A percentile compares a stretch with the other conserved stretches of the same genome.
Conservation (phyloP, 1,140 invertebrate species). For the Formica exsecta region DNA sequence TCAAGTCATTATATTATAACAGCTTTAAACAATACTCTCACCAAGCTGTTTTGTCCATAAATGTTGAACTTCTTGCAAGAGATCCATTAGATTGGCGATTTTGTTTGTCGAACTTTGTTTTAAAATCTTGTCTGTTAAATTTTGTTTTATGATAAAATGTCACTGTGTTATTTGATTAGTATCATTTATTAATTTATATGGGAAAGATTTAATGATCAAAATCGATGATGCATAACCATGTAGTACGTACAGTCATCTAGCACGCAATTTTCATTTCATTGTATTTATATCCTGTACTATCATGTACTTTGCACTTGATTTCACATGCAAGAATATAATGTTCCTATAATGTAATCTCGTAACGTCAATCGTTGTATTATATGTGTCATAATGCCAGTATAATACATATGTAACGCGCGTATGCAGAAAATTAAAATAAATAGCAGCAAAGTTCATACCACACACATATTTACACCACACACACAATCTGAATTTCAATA, state of each 20-base stretch:
- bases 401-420: too few relatives aligned
- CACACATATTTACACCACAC: too few relatives aligned
- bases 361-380: background rate
- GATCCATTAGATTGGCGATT: background rate
- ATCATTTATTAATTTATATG: background rate
- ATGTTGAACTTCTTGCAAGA: background rate
- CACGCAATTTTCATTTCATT: background rate
- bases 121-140: too few relatives aligned
- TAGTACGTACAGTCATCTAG: background rate
- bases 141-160: background rate
- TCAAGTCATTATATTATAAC: background rate
- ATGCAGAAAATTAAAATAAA: too few relatives aligned
- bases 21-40: background rate
- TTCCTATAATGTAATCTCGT: background rate
- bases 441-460: too few relatives aligned
- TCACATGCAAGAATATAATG: background rate
- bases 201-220: background rate
- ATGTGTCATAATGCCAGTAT: background rate
- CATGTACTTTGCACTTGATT: conserved; percentile 5
- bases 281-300: background rate
- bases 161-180: background rate
- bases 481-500: too few relatives aligned
- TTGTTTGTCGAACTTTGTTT: too few relatives aligned
- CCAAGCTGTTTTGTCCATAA: background rate
- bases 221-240: background rate